Evolutionary conservation across 2,888 invertebrate genomes (phyloP).

Genomic region (Spodoptera exigua): DNA sequence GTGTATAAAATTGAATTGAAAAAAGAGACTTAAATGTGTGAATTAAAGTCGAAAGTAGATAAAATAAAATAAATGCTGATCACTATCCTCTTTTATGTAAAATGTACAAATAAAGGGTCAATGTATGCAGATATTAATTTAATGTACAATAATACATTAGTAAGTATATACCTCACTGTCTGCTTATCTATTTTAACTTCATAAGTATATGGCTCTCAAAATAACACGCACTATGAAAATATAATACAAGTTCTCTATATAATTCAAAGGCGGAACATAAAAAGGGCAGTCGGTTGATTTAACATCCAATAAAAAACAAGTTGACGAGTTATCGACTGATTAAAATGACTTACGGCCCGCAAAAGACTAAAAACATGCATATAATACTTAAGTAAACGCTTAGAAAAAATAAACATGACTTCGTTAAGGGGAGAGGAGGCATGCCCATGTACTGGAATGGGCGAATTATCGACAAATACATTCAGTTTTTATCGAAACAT

Average conservation of each 20-base stretch:
- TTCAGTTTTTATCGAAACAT: conserved; percentile 76
- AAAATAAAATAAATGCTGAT: no score
- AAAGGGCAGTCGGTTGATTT: conserved; percentile 36
- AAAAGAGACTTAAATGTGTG: no score
- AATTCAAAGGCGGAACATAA: conserved; percentile 16
- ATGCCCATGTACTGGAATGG: conserved; percentile 64
- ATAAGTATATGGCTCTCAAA: neutral
- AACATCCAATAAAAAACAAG: conserved; percentile 53
- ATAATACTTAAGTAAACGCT: conserved; percentile 53
- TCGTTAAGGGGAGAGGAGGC: conserved; percentile 63
- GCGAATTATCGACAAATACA: conserved; percentile 72
- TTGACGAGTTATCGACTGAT: conserved; percentile 66
- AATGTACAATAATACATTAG: neutral
- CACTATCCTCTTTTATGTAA: neutral
- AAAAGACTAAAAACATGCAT: conserved; percentile 64
- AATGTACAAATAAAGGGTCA: neutral
- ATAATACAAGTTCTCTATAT: neutral
- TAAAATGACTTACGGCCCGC: conserved; percentile 67
- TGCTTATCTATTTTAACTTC: neutral
- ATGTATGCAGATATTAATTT: no score
- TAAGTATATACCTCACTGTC: neutral
- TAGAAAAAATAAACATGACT: conserved; percentile 65
- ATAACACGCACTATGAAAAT: neutral
- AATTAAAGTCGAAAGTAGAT: no score
- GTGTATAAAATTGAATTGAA: neutral